Evolutionary conservation across 2,888 invertebrate species (phyloP).

Genomic region (Drosophila gaucha): DNA sequence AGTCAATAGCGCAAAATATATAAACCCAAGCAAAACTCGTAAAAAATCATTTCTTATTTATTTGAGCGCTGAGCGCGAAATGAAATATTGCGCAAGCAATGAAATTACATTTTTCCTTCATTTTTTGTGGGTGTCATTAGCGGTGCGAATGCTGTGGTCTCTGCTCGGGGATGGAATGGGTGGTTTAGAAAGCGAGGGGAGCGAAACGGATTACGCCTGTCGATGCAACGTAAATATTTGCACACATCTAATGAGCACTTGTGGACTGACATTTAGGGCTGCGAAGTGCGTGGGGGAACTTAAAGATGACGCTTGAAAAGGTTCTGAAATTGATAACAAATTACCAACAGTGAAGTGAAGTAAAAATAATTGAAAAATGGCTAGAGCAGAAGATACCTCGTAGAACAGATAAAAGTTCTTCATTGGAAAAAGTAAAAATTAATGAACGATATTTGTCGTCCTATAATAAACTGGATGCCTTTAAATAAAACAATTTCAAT

Average conservation of each 20-base stretch:
- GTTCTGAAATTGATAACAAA: conserved; percentile 29
- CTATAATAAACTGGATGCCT: no score
- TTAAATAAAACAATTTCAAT: no score
- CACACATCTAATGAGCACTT: conserved; percentile 58
- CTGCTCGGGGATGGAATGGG: neutral
- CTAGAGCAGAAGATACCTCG: neutral
- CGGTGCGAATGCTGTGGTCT: conserved; percentile 2
- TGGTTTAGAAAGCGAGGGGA: neutral
- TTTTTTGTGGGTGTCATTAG: conserved; percentile 47
- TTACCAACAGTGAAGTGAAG: neutral
- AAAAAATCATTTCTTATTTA: conserved; percentile 78
- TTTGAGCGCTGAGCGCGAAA: conserved; percentile 65
- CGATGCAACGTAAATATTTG: conserved; percentile 59
- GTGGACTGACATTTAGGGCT: neutral
- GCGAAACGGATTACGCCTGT: conserved; percentile 29
- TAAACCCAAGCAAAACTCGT: conserved; percentile 41
- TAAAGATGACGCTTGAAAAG: conserved; percentile 31
- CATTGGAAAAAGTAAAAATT: no score
- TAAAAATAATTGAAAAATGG: no score
- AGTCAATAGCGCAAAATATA: conserved; percentile 66
- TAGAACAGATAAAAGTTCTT: no score
- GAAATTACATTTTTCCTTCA: conserved; percentile 64
- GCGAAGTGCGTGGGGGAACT: conserved; percentile 12
- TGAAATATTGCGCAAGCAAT: conserved; percentile 75
- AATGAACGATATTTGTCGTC: neutral